These are phyloP conservation scores for Ariopsis seemanni DNA, from an alignment of 2,113 vertebrate genomes.

Conservation along the genomic window DNA sequence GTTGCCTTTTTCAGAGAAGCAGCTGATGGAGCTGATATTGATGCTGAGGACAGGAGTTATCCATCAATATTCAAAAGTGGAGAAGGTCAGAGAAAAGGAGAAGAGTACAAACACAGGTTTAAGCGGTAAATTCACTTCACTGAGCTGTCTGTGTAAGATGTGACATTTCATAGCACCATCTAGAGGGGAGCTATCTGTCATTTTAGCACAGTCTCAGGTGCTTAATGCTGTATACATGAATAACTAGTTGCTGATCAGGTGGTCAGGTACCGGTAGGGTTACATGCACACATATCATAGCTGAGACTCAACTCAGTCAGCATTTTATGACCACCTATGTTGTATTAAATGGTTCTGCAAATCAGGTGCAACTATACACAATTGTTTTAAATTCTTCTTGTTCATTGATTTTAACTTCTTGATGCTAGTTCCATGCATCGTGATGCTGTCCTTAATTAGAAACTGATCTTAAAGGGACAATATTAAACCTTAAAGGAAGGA, in stretches of 20 bases:
- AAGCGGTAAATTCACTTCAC: slow-evolving; percentile 41
- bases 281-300: neutral
- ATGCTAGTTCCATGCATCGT: neutral
- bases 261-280: slow-evolving; percentile 30
- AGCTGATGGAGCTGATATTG: slow-evolving; percentile 17
- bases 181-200: slow-evolving; percentile 21
- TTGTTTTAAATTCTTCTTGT: neutral
- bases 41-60: slow-evolving; percentile 31
- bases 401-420: neutral
- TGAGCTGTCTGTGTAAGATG: slow-evolving; percentile 5
- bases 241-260: slow-evolving; percentile 14
- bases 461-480: neutral
- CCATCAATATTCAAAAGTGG: slow-evolving; percentile 52
- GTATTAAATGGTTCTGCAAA: neutral
- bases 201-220: slow-evolving; percentile 24
- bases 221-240: slow-evolving; percentile 34
- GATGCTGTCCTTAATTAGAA: neutral
- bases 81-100: slow-evolving; percentile 54
- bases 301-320: neutral
- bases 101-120: slow-evolving; percentile 36
- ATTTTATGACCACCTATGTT: neutral
- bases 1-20: neutral
- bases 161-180: slow-evolving; percentile 47
- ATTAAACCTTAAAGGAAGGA: neutral
- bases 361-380: neutral